These are phyloP conservation scores for Tympanuchus pallidicinctus DNA, from an alignment of 2,113 vertebrate genomes.

Conservation along the genomic window DNA sequence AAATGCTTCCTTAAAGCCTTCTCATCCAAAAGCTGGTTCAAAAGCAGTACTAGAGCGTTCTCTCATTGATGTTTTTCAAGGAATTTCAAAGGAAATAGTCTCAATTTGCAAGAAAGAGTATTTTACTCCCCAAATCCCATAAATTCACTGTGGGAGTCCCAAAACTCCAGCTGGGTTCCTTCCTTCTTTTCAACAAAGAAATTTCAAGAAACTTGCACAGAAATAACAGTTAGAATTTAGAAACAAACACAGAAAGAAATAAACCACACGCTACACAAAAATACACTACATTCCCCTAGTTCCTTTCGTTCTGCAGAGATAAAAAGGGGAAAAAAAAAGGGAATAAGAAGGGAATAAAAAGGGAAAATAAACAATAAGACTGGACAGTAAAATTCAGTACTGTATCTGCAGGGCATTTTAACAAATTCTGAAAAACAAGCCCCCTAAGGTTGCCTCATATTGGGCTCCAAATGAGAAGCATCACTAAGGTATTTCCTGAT, in stretches of 20 bases:
- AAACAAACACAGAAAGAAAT: neutral
- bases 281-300: neutral
- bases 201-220: conserved; percentile 33
- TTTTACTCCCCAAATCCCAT: neutral
- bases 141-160: neutral
- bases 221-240: conserved; percentile 20
- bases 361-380: neutral
- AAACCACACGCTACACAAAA: neutral
- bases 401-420: neutral
- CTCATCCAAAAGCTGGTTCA: neutral
- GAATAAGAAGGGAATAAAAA: neutral
- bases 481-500: neutral
- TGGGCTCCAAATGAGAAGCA: neutral
- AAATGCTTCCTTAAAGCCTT: neutral
- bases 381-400: neutral
- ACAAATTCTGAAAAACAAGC: neutral
- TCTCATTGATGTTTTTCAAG: neutral
- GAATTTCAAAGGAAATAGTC: conserved; percentile 38
- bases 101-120: neutral
- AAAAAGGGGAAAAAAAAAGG: neutral
- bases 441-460: neutral
- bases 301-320: neutral
- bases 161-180: conserved; percentile 9
- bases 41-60: neutral
- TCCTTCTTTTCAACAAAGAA: neutral